A percentile compares a stretch with the other conserved stretches of the same genome.
These are phyloP conservation scores for Entomobrya proxima DNA, from an alignment of 2,888 invertebrate genomes.

Conservation along the genomic window DNA sequence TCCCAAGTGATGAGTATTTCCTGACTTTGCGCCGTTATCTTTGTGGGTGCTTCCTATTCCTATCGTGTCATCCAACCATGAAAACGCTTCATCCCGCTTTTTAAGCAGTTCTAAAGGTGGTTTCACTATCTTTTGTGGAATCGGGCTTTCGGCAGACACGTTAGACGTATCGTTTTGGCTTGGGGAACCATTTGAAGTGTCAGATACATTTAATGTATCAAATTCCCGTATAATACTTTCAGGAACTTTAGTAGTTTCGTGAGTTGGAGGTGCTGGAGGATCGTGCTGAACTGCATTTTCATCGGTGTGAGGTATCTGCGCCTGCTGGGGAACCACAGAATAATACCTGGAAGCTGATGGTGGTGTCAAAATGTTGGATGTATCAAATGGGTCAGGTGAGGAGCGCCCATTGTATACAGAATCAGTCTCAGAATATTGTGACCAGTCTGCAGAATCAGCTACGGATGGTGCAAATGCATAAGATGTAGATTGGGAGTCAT, in stretches of 20 bases:
- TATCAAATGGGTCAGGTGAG: slow-evolving; percentile 84
- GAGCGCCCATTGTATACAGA: slow-evolving; percentile 64
- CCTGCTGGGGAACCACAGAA: slow-evolving; percentile 71
- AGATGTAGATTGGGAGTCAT: slow-evolving; percentile 26
- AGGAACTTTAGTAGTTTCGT: slow-evolving; percentile 34
- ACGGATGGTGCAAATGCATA: slow-evolving; percentile 65
- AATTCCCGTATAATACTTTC: slow-evolving; percentile 53
- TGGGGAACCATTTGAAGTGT: not conserved
- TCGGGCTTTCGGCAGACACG: slow-evolving; percentile 21
- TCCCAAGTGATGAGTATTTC: not conserved
- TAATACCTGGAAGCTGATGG: slow-evolving; percentile 72
- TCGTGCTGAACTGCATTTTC: not conserved
- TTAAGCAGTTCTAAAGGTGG: slow-evolving; percentile 73
- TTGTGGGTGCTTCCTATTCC: slow-evolving; percentile 60
- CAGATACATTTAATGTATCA: slow-evolving; percentile 52
- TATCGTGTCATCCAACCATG: slow-evolving; percentile 78
- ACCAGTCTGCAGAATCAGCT: slow-evolving; percentile 71
- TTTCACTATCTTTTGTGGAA: slow-evolving; percentile 38
- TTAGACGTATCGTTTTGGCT: slow-evolving; percentile 10
- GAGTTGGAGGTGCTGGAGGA: not conserved
- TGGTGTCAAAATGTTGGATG: slow-evolving; percentile 78
- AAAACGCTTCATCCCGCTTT: slow-evolving; percentile 78
- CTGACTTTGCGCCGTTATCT: not conserved
- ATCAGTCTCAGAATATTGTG: slow-evolving; percentile 66
- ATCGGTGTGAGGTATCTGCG: slow-evolving; percentile 30